Conservation (phyloP, 2,888 invertebrate genomes). For the Melieria crassipennis region DNA sequence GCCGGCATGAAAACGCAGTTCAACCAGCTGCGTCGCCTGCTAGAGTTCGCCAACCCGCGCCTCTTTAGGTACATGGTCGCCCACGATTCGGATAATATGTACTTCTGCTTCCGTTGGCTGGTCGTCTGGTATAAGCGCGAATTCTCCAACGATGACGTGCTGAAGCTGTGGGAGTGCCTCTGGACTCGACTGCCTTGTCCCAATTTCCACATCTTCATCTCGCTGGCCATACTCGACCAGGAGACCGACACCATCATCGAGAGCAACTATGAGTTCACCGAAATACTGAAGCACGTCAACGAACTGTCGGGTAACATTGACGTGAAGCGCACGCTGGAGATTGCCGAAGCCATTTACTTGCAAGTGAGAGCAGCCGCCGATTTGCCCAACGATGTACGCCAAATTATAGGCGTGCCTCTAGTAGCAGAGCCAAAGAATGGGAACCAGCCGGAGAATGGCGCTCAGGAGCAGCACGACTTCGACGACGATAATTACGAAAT, state of each 20-base stretch:
- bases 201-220: slow-evolving; percentile 94
- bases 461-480: slow-evolving; percentile 55
- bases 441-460: slow-evolving; percentile 33
- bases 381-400: slow-evolving; percentile 76
- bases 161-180: slow-evolving; percentile 94
- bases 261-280: slow-evolving; percentile 93
- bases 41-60: slow-evolving; percentile 84
- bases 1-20: slow-evolving; percentile 95
- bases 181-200: slow-evolving; percentile 96
- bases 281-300: slow-evolving; percentile 96
- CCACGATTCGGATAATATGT: slow-evolving; percentile 85
- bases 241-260: slow-evolving; percentile 90
- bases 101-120: slow-evolving; percentile 98
- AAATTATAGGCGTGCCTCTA: slow-evolving; percentile 74
- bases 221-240: slow-evolving; percentile 90
- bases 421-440: slow-evolving; percentile 42
- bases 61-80: slow-evolving; percentile 84
- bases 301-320: slow-evolving; percentile 90
- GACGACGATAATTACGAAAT: slow-evolving; percentile 63
- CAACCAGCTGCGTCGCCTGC: slow-evolving; percentile 81
- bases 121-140: slow-evolving; percentile 96
- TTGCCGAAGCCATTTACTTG: slow-evolving; percentile 92
- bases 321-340: slow-evolving; percentile 80
- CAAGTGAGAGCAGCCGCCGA: slow-evolving; percentile 81
- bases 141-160: slow-evolving; percentile 85